Conservation (phyloP, 2,797 vertebrate species). For the Neoniphon sammara region DNA sequence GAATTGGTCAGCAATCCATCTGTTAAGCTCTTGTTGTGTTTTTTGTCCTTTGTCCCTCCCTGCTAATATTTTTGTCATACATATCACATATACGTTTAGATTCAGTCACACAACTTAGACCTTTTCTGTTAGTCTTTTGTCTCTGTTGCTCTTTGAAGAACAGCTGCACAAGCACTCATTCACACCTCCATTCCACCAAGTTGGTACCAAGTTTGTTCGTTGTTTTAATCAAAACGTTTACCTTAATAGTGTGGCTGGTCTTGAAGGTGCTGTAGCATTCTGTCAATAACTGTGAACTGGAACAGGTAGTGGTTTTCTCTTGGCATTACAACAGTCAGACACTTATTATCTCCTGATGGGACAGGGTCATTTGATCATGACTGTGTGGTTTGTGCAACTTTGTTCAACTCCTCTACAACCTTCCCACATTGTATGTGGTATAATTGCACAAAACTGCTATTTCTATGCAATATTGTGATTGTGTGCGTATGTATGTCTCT, state of each 20-base stretch:
- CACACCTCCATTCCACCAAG: background rate
- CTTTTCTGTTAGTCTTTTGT: background rate
- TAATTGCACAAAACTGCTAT: constrained; percentile 31
- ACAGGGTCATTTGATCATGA: constrained; percentile 14
- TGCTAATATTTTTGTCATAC: no score
- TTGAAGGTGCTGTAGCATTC: constrained; percentile 41
- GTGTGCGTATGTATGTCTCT: constrained; percentile 19
- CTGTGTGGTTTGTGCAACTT: constrained; percentile 11
- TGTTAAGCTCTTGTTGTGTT: constrained; percentile 16
- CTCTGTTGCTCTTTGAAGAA: background rate
- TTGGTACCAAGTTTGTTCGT: background rate
- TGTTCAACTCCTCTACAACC: constrained; percentile 26
- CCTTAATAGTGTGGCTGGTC: constrained; percentile 24
- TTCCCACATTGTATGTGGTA: constrained; percentile 15
- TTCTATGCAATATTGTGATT: constrained; percentile 31
- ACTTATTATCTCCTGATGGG: constrained; percentile 33
- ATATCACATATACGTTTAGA: constrained; percentile 15
- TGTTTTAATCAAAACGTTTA: constrained; percentile 18
- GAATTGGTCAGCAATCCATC: constrained; percentile 40
- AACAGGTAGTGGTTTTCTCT: constrained; percentile 26
- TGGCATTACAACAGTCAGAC: constrained; percentile 33
- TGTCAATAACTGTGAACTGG: constrained; percentile 59
- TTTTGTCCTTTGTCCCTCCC: constrained; percentile 12
- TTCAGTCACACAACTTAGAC: background rate
- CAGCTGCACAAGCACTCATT: background rate